phyloP scores from a whole-genome alignment of 2,797 vertebrate species.

The Pangasius djambal region DNA sequence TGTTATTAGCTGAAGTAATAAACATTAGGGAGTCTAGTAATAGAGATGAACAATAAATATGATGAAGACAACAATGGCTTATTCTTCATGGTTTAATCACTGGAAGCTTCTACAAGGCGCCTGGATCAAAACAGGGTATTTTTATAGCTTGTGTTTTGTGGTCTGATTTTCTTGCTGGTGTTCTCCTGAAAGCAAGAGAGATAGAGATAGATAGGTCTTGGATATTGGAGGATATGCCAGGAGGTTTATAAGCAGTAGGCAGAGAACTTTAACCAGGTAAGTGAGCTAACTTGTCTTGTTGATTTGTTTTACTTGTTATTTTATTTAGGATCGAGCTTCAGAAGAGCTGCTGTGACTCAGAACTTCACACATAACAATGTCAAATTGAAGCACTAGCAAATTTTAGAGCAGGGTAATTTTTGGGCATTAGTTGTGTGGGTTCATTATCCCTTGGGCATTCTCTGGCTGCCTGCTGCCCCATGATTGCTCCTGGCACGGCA shows the following conservation, averaged over 20 bases:
- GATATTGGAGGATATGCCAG: background rate
- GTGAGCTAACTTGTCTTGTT: background rate
- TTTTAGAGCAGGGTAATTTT: background rate
- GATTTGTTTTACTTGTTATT: background rate
- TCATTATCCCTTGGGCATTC: slow-evolving; percentile 21
- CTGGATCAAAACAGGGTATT: background rate
- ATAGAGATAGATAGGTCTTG: background rate
- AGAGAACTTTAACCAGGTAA: background rate
- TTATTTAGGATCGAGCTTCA: background rate
- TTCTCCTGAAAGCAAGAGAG: background rate
- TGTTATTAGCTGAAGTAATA: background rate
- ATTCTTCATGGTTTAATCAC: background rate
- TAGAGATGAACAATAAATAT: background rate
- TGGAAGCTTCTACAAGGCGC: background rate
- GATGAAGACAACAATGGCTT: background rate
- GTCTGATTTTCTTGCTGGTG: background rate
- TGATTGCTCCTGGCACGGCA: slow-evolving; percentile 76
- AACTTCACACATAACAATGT: background rate
- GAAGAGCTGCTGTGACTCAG: background rate
- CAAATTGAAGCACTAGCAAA: background rate
- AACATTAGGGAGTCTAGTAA: background rate
- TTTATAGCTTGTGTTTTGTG: background rate
- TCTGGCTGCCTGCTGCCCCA: slow-evolving; percentile 74
- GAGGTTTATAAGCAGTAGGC: background rate
- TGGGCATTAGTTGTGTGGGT: background rate